A percentile compares a stretch with the other conserved stretches of the same genome.
phyloP scores from a whole-genome alignment of 2,888 invertebrate species.

The Hyles lineata region DNA sequence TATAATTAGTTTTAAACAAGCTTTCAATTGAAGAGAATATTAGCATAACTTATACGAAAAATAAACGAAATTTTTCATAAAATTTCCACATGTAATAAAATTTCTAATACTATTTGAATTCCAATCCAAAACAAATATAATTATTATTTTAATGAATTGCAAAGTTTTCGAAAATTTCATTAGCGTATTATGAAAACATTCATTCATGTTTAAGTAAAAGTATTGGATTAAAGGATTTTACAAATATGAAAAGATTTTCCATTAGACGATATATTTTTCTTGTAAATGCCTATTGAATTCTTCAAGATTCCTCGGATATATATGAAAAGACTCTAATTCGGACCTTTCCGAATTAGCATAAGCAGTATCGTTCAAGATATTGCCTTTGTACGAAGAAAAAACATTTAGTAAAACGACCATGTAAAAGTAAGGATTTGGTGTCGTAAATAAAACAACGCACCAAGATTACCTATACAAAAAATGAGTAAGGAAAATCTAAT shows the following conservation, averaged over 20 bases:
- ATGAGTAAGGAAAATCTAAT: too few relatives aligned
- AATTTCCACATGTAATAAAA: background rate
- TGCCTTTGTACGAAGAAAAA: background rate
- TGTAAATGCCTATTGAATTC: constrained; percentile 32
- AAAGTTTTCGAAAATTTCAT: background rate
- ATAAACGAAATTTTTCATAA: background rate
- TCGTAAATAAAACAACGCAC: too few relatives aligned
- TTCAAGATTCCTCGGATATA: constrained; percentile 38
- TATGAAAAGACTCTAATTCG: constrained; percentile 56
- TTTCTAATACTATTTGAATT: background rate
- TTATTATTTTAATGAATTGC: background rate
- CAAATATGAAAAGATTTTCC: background rate
- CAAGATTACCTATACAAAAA: too few relatives aligned
- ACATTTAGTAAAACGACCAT: background rate
- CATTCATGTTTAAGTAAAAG: background rate
- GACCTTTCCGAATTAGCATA: constrained; percentile 56
- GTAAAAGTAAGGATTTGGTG: too few relatives aligned
- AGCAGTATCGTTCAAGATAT: constrained; percentile 44
- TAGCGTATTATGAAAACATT: background rate
- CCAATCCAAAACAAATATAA: background rate
- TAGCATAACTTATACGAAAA: background rate
- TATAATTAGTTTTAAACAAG: too few relatives aligned
- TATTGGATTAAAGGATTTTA: background rate
- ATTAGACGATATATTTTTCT: background rate
- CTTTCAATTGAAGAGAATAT: background rate